phyloP scores from a whole-genome alignment of 92 coral and sea anemone species.

The Siderastrea radians region DNA sequence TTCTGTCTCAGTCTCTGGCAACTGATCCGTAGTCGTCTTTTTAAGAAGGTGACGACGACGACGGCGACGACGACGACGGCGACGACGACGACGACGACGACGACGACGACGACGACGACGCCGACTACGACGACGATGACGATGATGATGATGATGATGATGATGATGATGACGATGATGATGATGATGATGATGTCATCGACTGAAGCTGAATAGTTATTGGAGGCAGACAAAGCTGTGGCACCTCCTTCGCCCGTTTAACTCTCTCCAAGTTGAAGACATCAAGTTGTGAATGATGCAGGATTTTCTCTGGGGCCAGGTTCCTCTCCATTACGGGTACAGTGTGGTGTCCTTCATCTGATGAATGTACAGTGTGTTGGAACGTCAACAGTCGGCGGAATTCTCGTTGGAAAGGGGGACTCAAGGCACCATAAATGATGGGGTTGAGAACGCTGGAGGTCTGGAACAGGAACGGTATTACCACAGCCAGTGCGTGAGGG shows the following conservation, averaged over 20 bases:
- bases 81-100: too few species aligned
- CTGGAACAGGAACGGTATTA: constrained; percentile 47
- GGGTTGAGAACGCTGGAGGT: constrained; percentile 47
- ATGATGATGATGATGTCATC: too few species aligned
- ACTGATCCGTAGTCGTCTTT: too few species aligned
- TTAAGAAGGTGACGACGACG: too few species aligned
- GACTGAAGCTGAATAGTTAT: background rate
- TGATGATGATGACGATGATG: background rate
- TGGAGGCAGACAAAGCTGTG: background rate
- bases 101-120: too few species aligned
- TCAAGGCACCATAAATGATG: constrained; percentile 40
- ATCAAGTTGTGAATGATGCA: background rate
- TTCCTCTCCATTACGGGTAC: background rate
- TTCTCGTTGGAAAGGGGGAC: constrained; percentile 46
- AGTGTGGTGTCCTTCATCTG: background rate
- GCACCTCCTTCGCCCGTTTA: background rate
- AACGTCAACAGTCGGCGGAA: constrained; percentile 25
- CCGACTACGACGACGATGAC: too few species aligned
- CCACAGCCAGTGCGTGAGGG: constrained; percentile 31
- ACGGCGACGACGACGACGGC: too few species aligned
- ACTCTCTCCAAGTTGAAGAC: background rate
- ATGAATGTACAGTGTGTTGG: background rate
- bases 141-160: too few species aligned
- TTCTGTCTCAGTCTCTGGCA: too few species aligned
- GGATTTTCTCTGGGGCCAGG: background rate